Base-by-base conservation (phyloP, 2,888 invertebrate genomes). In the Brachypterus glaber region DNA sequence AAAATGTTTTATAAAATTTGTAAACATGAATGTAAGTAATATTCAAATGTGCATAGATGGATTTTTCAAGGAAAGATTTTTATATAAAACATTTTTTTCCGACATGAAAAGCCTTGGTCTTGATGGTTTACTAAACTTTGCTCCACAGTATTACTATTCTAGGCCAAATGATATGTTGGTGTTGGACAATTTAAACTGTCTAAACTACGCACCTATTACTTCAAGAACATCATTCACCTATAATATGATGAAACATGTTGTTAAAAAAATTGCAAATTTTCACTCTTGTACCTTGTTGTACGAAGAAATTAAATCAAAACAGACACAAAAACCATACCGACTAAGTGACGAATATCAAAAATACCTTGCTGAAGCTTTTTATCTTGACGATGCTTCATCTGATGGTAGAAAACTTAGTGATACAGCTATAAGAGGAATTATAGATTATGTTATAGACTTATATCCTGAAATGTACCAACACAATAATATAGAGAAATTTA, bases 31-130 rank as follows among this genome's bases (percentile, higher is more conserved):
- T 14, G 42, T 34, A 18, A 44, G 50, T 4, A 38, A 50, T 14
- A 39, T 51, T 3, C 32, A 45, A 14, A 44, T 37, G 29, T 45
- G 46, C 30, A 49, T 36, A 11, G 11, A 2, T n/a, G 2, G 16
- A 4, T 34, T 45, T 2, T 55, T 54, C 37, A 47, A 44, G 35
- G 57, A 57, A 41, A 40, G 46, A 17, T 51, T 52, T 1, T 64
- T 72, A 17, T 74, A 70, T 44, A 52, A 57, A 26, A 41, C 33
- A 4, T 50, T 67, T 33, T 48, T 72, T 4, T 47, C 69, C 1
- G 17, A 36, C 31, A 17, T 44, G 67, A 69, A 1, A 45, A 55
- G 24, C 43, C 45, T 30, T 44, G 54, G 25, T 49, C 55, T 51
- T 9, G 32, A 27, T 25, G 42, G 29, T 40, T 40, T 55, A 15